Evolutionary conservation across 2,797 vertebrate species (phyloP).

Genomic region (Fistularia commersonii): DNA sequence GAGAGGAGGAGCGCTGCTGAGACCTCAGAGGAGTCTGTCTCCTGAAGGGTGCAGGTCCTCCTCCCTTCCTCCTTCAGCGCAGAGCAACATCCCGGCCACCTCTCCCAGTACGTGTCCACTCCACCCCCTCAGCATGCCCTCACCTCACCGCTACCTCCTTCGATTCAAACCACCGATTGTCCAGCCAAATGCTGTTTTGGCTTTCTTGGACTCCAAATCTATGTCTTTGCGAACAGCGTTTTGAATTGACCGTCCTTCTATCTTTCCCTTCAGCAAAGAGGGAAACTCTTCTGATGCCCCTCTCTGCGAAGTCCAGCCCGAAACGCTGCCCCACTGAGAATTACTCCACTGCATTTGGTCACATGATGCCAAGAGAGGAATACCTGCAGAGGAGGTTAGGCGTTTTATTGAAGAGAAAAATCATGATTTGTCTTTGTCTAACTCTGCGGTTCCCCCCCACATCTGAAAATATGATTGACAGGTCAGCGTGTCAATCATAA

Average conservation of each 20-base stretch:
- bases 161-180: too few species aligned
- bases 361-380: slow-evolving; percentile 78
- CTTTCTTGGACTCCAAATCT: too few species aligned
- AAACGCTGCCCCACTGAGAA: slow-evolving; percentile 94
- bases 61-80: slow-evolving; percentile 85
- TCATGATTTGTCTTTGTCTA: too few species aligned
- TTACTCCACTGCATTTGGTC: slow-evolving; percentile 89
- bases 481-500: too few species aligned
- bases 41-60: slow-evolving; percentile 87
- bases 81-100: slow-evolving; percentile 67
- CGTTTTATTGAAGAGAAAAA: too few species aligned
- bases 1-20: slow-evolving; percentile 39
- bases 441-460: too few species aligned
- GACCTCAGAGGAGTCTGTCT: slow-evolving; percentile 79
- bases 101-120: slow-evolving; percentile 76
- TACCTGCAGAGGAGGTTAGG: slow-evolving; percentile 60
- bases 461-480: too few species aligned
- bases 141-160: too few species aligned
- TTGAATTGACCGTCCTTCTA: too few species aligned
- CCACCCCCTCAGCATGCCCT: too few species aligned
- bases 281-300: slow-evolving; percentile 83
- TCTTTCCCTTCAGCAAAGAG: slow-evolving; percentile 78
- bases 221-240: too few species aligned
- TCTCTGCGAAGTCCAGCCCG: slow-evolving; percentile 88
- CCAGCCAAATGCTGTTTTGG: too few species aligned